phyloP scores from a whole-genome alignment of 1,140 invertebrate species.

The Drosophila kikkawai region DNA sequence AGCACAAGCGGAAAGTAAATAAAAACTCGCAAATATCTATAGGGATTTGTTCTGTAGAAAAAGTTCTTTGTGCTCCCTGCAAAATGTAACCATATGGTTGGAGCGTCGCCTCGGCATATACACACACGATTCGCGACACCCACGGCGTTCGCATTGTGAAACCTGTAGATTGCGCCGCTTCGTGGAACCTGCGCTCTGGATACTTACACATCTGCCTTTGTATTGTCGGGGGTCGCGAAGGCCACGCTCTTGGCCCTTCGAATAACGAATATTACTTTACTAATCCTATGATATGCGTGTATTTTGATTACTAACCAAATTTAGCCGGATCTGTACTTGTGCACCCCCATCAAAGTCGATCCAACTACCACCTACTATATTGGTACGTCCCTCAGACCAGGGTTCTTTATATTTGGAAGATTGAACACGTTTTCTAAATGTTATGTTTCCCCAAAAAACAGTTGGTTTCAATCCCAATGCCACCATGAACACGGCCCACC shows the following conservation, averaged over 20 bases:
- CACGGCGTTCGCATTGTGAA: conserved; percentile 33
- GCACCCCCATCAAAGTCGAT: conserved; percentile 92
- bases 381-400: conserved; percentile 85
- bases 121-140: conserved; percentile 43
- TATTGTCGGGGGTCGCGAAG: conserved; percentile 31
- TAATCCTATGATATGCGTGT: conserved; percentile 24
- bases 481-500: conserved; percentile 95
- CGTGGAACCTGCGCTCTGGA: conserved; percentile 35
- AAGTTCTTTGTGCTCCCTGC: background rate
- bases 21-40: background rate
- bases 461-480: conserved; percentile 97
- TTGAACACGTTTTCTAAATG: conserved; percentile 3
- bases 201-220: conserved; percentile 15
- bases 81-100: conserved; percentile 38
- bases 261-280: conserved; percentile 9
- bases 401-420: background rate
- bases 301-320: conserved; percentile 62
- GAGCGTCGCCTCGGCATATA: conserved; percentile 3
- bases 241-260: conserved; percentile 6
- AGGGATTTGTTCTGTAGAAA: background rate
- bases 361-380: conserved; percentile 90
- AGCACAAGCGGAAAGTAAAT: background rate
- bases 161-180: conserved; percentile 54
- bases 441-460: conserved; percentile 77
- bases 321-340: conserved; percentile 94